phyloP scores from a whole-genome alignment of 2,888 invertebrate species.

The Podabrus alpinus region DNA sequence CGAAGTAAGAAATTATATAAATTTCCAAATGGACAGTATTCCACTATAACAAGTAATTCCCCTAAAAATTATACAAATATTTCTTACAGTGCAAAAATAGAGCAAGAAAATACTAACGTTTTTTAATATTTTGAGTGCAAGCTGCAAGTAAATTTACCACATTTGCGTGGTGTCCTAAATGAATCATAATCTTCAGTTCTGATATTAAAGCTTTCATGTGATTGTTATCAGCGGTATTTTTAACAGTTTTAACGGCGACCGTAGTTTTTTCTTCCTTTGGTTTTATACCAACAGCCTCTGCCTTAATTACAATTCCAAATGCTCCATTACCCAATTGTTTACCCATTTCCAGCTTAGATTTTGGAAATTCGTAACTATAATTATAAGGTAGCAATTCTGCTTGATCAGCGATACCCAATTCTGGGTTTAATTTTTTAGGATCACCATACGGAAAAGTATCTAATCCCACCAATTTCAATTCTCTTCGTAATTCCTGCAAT shows the following conservation, averaged over 20 bases:
- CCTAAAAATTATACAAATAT: conserved; percentile 64
- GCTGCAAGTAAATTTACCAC: conserved; percentile 95
- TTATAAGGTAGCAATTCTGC: conserved; percentile 93
- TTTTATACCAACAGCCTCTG: conserved; percentile 77
- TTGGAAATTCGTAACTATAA: conserved; percentile 86
- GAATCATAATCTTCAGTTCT: conserved; percentile 94
- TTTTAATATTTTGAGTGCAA: conserved; percentile 86
- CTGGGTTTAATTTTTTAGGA: conserved; percentile 81
- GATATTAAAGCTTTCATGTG: conserved; percentile 87
- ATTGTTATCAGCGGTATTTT: conserved; percentile 80
- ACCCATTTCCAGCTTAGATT: conserved; percentile 79
- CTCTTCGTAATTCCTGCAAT: conserved; percentile 62
- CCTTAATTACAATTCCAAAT: conserved; percentile 92
- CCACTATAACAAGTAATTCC: conserved; percentile 90
- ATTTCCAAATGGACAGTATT: conserved; percentile 92
- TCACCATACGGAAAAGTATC: conserved; percentile 80
- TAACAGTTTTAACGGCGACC: conserved; percentile 96
- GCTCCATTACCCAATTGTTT: conserved; percentile 92
- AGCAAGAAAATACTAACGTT: conserved; percentile 65
- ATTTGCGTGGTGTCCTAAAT: conserved; percentile 91
- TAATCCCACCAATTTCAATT: conserved; percentile 73
- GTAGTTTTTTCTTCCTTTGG: conserved; percentile 74
- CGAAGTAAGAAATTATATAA: conserved; percentile 84
- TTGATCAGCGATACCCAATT: conserved; percentile 88
- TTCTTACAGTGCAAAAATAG: conserved; percentile 45